phyloP scores from a whole-genome alignment of 2,113 vertebrate species.

The Eleginops maclovinus region DNA sequence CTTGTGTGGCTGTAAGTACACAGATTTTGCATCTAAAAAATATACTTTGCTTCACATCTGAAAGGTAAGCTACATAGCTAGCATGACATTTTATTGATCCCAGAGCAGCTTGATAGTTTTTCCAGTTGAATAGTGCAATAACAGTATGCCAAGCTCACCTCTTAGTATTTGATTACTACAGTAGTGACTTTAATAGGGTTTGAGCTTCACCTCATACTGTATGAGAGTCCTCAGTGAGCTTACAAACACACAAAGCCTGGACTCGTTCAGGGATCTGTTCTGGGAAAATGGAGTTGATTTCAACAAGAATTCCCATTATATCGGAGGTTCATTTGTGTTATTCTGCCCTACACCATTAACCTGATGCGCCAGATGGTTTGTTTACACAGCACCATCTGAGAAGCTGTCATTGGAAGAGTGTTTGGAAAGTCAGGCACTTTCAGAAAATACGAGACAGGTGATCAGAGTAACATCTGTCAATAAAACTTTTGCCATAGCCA shows the following conservation, averaged over 20 bases:
- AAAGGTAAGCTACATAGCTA: no score
- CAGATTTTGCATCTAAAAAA: no score
- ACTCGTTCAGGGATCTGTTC: neutral
- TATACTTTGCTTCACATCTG: no score
- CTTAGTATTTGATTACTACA: slow-evolving; percentile 12
- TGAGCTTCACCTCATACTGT: neutral
- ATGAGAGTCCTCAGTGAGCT: neutral
- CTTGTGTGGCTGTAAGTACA: neutral
- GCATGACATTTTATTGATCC: no score
- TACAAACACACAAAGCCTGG: neutral
- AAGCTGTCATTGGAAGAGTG: no score
- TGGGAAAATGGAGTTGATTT: neutral
- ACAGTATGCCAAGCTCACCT: slow-evolving; percentile 18
- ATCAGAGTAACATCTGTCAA: no score
- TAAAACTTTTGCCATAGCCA: no score
- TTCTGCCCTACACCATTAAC: neutral
- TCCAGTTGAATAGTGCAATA: neutral
- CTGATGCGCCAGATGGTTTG: no score
- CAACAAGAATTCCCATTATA: neutral
- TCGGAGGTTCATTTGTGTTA: neutral
- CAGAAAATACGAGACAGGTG: no score
- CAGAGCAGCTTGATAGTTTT: no score
- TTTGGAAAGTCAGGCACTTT: no score
- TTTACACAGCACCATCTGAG: no score
- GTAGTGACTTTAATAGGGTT: slow-evolving; percentile 6